Percentiles rank a stretch among this genome's conserved stretches.
These are phyloP conservation scores for Diadophis punctatus DNA, from an alignment of 2,113 vertebrate genomes.

Conservation along the genomic window DNA sequence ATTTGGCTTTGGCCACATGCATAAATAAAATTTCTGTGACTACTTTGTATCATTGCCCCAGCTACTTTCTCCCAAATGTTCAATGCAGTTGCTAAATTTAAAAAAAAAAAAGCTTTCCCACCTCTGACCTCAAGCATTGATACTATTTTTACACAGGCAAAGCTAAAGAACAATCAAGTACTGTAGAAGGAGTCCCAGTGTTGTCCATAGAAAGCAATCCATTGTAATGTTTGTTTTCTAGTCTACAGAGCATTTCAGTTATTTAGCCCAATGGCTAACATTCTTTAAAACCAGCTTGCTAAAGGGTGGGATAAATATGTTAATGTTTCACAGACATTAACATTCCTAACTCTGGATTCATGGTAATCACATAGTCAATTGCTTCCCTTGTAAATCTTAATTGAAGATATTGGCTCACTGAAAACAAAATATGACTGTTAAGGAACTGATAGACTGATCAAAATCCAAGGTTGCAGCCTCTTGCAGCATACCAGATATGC, in stretches of 20 bases:
- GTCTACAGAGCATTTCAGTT: neutral
- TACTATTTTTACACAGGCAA: neutral
- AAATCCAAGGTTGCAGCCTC: neutral
- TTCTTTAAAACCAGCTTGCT: neutral
- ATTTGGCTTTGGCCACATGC: neutral
- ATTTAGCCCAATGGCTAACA: neutral
- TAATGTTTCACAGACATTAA: neutral
- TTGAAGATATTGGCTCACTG: neutral
- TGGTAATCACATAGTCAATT: neutral
- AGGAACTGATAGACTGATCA: neutral
- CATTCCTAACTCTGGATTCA: neutral
- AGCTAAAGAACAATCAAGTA: constrained; percentile 11
- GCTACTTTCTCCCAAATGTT: neutral
- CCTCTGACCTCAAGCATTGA: neutral
- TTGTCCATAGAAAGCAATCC: constrained; percentile 4
- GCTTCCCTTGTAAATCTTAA: constrained; percentile 6
- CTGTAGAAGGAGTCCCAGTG: neutral
- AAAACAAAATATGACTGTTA: neutral
- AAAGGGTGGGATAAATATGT: neutral
- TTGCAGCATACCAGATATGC: neutral
- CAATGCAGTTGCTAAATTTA: neutral
- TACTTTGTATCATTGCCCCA: neutral
- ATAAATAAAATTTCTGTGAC: neutral
- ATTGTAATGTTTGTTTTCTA: neutral
- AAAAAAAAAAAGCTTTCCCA: neutral